Conservation (phyloP, 2,888 invertebrate genomes). For the Drosophila mimetica region DNA sequence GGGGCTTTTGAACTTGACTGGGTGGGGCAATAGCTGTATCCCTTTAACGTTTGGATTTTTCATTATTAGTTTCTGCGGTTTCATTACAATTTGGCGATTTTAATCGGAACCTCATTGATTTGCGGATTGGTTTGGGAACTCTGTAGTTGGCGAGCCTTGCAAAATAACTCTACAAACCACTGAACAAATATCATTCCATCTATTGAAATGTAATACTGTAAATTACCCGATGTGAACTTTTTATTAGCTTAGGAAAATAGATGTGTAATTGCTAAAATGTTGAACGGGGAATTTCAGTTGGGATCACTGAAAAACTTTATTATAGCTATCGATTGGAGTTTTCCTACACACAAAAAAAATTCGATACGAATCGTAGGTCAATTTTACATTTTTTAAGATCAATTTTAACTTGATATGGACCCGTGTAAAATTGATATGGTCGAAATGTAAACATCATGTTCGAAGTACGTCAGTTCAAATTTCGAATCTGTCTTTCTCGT, state of each 20-base stretch:
- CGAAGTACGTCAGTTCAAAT: too few relatives aligned
- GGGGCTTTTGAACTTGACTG: not conserved
- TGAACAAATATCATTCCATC: not conserved
- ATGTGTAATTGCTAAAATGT: not conserved
- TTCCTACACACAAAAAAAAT: too few relatives aligned
- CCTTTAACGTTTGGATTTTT: constrained; percentile 36
- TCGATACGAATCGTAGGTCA: too few relatives aligned
- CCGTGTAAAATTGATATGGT: too few relatives aligned
- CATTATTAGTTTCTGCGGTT: constrained; percentile 80
- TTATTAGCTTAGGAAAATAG: too few relatives aligned
- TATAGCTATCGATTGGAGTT: not conserved
- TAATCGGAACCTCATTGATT: not conserved
- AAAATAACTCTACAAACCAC: not conserved
- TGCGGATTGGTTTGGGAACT: not conserved
- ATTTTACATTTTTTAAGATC: too few relatives aligned
- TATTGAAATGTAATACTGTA: too few relatives aligned
- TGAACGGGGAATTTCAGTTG: not conserved
- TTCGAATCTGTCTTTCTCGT: too few relatives aligned
- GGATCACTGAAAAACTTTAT: not conserved
- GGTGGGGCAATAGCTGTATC: not conserved
- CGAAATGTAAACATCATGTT: too few relatives aligned
- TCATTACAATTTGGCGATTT: not conserved
- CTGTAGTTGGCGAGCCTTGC: not conserved
- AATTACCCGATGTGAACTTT: too few relatives aligned
- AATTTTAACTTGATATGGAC: too few relatives aligned